phyloP scores from a whole-genome alignment of 2,113 vertebrate species.

The Fukomys damarensis region DNA sequence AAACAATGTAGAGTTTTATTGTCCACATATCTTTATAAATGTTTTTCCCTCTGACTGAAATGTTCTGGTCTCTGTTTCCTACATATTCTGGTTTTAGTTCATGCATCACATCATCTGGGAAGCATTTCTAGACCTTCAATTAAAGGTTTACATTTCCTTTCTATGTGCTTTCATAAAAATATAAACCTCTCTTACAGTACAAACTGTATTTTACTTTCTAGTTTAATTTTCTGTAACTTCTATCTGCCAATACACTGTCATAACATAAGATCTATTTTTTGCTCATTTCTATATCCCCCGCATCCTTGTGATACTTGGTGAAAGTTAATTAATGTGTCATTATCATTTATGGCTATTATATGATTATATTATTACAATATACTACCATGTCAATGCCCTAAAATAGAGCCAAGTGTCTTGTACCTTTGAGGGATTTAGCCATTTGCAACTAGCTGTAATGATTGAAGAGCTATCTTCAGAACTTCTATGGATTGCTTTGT shows the following conservation, averaged over 20 bases:
- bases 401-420: constrained; percentile 47
- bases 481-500: not conserved
- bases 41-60: not conserved
- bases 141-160: constrained; percentile 39
- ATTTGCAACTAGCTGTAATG: constrained; percentile 9
- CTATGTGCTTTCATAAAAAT: constrained; percentile 17
- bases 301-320: not conserved
- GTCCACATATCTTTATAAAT: constrained; percentile 34
- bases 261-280: not conserved
- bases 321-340: constrained; percentile 63
- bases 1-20: not conserved
- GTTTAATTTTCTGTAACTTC: constrained; percentile 45
- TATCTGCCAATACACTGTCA: not conserved
- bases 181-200: not conserved
- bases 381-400: constrained; percentile 9
- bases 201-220: constrained; percentile 2
- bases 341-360: constrained; percentile 58
- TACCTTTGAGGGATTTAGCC: constrained; percentile 49
- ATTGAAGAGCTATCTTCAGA: constrained; percentile 47
- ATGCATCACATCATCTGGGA: constrained; percentile 4
- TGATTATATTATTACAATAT: constrained; percentile 57
- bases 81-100: constrained; percentile 18
- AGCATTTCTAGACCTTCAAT: constrained; percentile 37
- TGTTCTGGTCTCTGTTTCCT: constrained; percentile 34
- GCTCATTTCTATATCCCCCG: constrained; percentile 17